Evolutionary conservation across 2,797 vertebrate species (phyloP), one percentile per base, ranked within the genome.

Genomic region (Phaenicophaeus curvirostris): DNA sequence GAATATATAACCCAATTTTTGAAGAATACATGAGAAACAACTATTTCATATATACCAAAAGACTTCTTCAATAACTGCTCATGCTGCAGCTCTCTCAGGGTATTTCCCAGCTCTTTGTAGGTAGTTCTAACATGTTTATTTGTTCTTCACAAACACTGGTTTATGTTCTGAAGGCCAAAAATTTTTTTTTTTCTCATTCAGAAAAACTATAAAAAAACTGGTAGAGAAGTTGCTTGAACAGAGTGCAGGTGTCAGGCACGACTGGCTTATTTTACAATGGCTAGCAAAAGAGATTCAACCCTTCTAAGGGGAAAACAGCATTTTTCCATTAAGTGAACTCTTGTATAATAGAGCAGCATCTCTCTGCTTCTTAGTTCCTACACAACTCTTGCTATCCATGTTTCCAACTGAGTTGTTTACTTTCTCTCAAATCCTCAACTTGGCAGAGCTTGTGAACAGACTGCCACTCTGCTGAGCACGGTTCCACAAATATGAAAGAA

Each of bases 381-480:
- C 15, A 33, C 71, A 82, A 51, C 12, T 5, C 94, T 89, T 59
- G 85, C 85, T 90, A n/a, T 44, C 93, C 68, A 0, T 58, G 80
- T 94, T 96, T 93, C 94, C 94, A 94, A 57, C 69, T 0, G 63
- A 94, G 91, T 85, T 96, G 93, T 96, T 97, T 95, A 96, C 91
- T 94, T 88, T 91, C 91, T 82, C 93, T 92, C 87, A 94, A 90
- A 94, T 87, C 81, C 76, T 85, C 76, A 44, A 44, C 90, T 93
- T 96, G 94, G 92, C 95, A 94, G 86, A 77, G 91, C 81, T 50
- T 87, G 90, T 78, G 91, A 96, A 77, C 93, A 93, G 85, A 48
- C 85, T 91, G 94, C 87, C 83, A 94, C 84, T 76, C 94, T 72
- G 93, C 91, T 4, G 33, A 93, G 94, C 87, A 33, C 69, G 66